phyloP scores from a whole-genome alignment of 2,113 vertebrate genomes.

The Thryonomys swinderianus region DNA sequence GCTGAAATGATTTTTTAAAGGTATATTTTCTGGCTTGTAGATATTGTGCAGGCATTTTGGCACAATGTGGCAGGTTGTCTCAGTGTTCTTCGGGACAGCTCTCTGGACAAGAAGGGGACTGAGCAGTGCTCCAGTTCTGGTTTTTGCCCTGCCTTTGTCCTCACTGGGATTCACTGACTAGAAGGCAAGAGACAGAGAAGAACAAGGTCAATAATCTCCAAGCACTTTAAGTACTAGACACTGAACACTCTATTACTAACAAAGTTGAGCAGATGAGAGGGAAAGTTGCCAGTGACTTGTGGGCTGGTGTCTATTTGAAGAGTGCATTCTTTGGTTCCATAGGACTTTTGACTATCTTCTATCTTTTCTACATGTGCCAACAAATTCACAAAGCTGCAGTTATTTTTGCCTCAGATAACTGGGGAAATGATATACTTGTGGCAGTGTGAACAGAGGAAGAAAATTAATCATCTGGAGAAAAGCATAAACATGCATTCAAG shows the following conservation, averaged over 20 bases:
- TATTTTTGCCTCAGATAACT: background rate
- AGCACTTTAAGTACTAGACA: background rate
- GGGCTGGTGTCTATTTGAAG: background rate
- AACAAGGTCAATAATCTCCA: background rate
- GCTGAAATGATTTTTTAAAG: background rate
- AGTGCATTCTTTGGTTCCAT: background rate
- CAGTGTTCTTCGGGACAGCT: background rate
- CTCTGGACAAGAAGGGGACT: background rate
- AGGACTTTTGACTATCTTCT: background rate
- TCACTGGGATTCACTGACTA: rapidly evolving
- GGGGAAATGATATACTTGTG: background rate
- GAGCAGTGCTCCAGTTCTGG: background rate
- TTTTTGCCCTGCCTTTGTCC: background rate
- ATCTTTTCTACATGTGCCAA: background rate
- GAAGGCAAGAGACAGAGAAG: background rate
- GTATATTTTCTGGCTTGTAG: background rate
- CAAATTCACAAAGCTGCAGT: background rate
- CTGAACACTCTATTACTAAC: background rate
- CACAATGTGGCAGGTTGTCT: background rate
- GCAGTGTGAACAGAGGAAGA: background rate
- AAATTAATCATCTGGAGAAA: background rate
- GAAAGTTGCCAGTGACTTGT: background rate
- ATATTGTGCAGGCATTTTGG: background rate
- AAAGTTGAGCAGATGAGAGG: background rate
- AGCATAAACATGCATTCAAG: background rate